Conservation (phyloP, 2,113 vertebrate species). For the Pithys albifrons region DNA sequence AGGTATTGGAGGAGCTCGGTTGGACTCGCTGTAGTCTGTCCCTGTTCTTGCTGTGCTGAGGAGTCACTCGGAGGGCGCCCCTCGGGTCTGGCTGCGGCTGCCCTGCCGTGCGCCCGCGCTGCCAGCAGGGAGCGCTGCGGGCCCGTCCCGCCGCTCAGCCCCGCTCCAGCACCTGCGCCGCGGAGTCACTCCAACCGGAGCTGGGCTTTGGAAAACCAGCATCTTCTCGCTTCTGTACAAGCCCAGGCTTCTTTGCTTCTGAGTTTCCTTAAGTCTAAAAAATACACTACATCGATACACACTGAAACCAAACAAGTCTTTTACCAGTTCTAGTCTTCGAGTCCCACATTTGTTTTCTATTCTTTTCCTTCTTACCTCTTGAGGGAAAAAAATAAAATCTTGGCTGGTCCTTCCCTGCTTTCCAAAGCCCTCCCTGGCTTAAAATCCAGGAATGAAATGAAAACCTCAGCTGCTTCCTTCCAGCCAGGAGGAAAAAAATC, state of each 20-base stretch:
- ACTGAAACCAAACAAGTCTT: neutral
- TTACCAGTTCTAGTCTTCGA: neutral
- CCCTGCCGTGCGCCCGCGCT: rapidly evolving
- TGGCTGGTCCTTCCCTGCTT: neutral
- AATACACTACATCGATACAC: neutral
- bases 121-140: neutral
- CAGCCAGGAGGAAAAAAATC: neutral
- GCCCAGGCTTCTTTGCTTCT: neutral
- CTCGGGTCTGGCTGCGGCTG: neutral
- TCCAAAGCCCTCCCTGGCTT: neutral
- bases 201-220: neutral
- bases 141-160: rapidly evolving
- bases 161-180: rapidly evolving
- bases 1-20: neutral
- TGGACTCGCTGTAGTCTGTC: neutral
- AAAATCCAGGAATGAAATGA: neutral
- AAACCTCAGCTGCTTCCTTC: neutral
- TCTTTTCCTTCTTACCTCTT: neutral
- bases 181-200: neutral
- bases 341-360: neutral
- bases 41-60: neutral
- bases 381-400: neutral
- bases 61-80: too few relatives aligned
- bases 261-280: neutral
- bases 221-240: neutral